Evolutionary conservation across 2,888 invertebrate genomes (phyloP), one percentile per base, ranked within the genome.

Genomic region (Pycnomerus fuliginosus): DNA sequence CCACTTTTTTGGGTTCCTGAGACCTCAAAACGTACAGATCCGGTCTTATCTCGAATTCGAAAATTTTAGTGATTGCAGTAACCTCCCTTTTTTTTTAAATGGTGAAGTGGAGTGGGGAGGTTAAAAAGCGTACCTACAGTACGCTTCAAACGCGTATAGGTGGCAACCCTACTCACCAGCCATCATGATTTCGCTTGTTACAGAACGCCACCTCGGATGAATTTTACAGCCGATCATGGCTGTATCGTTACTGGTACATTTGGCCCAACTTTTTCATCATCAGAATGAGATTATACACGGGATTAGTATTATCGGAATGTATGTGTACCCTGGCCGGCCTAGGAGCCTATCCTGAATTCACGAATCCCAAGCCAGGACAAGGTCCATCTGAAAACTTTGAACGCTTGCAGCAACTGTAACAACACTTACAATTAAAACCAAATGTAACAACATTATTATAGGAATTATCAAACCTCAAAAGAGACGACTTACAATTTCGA

Each of bases 291-390:
- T 87, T 98, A 53, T 97, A 93, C 68, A 80, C 85, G 8, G 97
- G 95, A 0, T 84, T 97, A 78, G 82, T 87, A 0, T 69, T 97
- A 38, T 89, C 95, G 0, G 96, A 97, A 72, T 88, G 90, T 68
- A 90, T 91, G 10, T 95, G 95, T 64, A 90, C 90, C 10, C 84
- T 89, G 70, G 86, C 90, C 1, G 93, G 93, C 0, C 75, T 97
- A 8, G 98, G 97, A 1, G 91, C 90, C 1, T 98, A 98, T 72
- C 97, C 97, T 0, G 76, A 76, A 0, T 75, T 76, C 17, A 79
- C 84, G 0, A 77, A 82, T 37, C 82, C 90, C n/a, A 79, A 79
- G 56, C 76, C 87, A 42, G 95, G 96, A 0, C 80, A 84, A 60
- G 98, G 97, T 1, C 97, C 97, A 0, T 84, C 86, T 15, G 78